Evolutionary conservation across 2,797 vertebrate genomes (phyloP), one percentile per base, ranked within the genome.

Genomic region (Chelonia mydas): DNA sequence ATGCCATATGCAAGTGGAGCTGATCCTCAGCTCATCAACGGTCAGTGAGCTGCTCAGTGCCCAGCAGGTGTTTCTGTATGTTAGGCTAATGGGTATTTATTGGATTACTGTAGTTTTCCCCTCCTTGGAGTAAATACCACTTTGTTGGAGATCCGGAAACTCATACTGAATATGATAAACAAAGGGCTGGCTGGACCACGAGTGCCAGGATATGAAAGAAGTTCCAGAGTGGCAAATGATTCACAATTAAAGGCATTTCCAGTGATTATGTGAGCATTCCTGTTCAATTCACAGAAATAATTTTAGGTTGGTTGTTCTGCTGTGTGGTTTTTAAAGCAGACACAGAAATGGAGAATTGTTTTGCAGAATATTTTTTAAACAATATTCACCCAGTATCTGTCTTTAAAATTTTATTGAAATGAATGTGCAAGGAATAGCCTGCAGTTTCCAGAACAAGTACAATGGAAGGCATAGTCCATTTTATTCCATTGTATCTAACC

Each of bases 81-180:
- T 96, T 96, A 96, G 82, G 92, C 94, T 98, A 97, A 98, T 97
- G 95, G 95, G 95, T 96, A 94, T 82, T 98, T 96, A 97, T 27
- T 95, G 96, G 97, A 96, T 96, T 97, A 95, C 95, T 97, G 93
- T 92, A 91, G 89, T 90, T 94, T 95, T 92, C 96, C 92, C 89
- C 92, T 94, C 94, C 92, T 95, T 0, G 3, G 85, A 93, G 92
- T 95, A 96, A 97, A 96, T 95, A 95, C 94, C 94, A 82, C 89
- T 96, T 95, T 92, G 95, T 61, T 89, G 84, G 93, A 94, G 95
- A 97, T 97, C 96, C 82, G 90, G 97, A 98, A 98, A 92, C 68
- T 96, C 84, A 23, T 92, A 25, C 86, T 83, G 89, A 94, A 94
- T 84, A 94, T 76, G 94, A 96, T 95, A 96, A 97, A 97, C 96